Conservation (phyloP, 2,888 invertebrate species). For the Cheilosia variabilis region DNA sequence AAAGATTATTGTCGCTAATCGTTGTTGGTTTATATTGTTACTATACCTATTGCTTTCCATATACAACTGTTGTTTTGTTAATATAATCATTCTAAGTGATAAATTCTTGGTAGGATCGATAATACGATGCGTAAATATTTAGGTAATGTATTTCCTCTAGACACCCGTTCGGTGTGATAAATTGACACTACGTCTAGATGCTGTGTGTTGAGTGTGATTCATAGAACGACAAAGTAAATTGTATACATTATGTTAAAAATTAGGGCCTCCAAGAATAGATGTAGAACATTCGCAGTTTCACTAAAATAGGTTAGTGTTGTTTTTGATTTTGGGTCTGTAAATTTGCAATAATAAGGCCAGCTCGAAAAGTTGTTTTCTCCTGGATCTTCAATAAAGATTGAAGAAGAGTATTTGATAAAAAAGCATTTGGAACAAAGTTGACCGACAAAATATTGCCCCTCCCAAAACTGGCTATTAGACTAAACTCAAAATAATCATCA, state of each 20-base stretch:
- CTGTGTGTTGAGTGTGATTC: conserved; percentile 16
- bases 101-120: not conserved
- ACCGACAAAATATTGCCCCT: no score
- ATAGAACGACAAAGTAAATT: not conserved
- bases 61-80: not conserved
- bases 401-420: no score
- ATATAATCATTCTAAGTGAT: not conserved
- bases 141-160: not conserved
- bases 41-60: not conserved
- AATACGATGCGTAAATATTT: conserved; percentile 1
- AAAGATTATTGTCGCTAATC: conserved; percentile 10
- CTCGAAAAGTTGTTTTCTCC: no score
- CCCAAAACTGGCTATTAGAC: no score
- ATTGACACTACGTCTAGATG: not conserved
- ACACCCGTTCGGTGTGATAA: not conserved
- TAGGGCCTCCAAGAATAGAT: not conserved
- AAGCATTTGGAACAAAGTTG: no score
- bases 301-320: no score
- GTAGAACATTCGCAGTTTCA: no score
- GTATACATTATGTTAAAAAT: conserved; percentile 27
- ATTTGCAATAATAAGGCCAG: no score
- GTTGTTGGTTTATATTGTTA: not conserved
- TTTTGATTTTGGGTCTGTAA: no score
- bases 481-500: no score
- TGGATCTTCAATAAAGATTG: no score